phyloP scores from a whole-genome alignment of 2,888 invertebrate species.

The Teleiodes luculella region DNA sequence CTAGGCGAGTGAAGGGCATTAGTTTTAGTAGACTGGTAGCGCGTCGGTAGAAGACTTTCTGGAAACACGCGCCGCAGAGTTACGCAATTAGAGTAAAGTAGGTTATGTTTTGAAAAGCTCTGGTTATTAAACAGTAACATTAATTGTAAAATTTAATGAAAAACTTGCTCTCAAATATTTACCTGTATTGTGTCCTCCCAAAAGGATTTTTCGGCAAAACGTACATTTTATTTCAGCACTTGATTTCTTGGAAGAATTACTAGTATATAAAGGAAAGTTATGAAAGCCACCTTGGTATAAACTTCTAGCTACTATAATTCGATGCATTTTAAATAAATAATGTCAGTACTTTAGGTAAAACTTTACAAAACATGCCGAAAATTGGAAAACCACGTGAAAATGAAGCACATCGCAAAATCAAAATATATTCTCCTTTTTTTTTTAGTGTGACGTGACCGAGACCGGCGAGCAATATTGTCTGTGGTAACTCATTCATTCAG shows the following conservation, averaged over 20 bases:
- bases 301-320: constrained; percentile 60
- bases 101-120: constrained; percentile 38
- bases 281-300: constrained; percentile 62
- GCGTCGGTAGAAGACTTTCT: constrained; percentile 50
- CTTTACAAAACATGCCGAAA: constrained; percentile 47
- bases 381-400: constrained; percentile 61
- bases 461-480: no score
- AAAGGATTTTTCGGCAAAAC: constrained; percentile 62
- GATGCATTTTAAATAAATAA: constrained; percentile 59
- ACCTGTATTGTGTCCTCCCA: constrained; percentile 57
- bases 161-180: constrained; percentile 15
- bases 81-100: constrained; percentile 54
- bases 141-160: no score
- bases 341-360: constrained; percentile 34
- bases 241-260: constrained; percentile 38
- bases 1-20: constrained; percentile 52
- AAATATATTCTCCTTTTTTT: constrained; percentile 26
- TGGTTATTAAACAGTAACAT: neutral
- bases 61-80: constrained; percentile 44
- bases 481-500: constrained; percentile 5
- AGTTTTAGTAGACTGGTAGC: constrained; percentile 67
- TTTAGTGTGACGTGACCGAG: no score
- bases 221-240: constrained; percentile 63
- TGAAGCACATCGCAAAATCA: constrained; percentile 38
- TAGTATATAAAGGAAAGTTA: constrained; percentile 44